These are phyloP conservation scores for Diplolepis rosae DNA, from an alignment of 2,888 invertebrate genomes.

Conservation along the genomic window DNA sequence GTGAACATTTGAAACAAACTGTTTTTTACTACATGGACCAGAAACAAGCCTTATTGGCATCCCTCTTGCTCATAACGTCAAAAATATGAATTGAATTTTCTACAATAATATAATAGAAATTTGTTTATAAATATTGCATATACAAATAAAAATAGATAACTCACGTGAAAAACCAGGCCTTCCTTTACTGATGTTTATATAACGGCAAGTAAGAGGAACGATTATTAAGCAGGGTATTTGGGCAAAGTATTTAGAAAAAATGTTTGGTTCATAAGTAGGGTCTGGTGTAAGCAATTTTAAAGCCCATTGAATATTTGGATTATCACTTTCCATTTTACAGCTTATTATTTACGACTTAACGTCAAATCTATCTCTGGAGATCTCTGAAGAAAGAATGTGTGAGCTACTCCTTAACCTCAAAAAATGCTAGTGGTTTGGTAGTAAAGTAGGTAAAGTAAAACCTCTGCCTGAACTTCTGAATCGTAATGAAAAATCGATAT, in stretches of 20 bases:
- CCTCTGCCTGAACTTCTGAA: no score
- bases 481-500: no score
- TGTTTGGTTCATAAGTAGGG: conserved; percentile 44
- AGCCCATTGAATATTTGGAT: conserved; percentile 63
- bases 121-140: no score
- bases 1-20: no score
- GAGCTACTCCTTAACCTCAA: no score
- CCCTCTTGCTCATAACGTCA: no score
- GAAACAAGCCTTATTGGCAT: no score
- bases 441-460: no score
- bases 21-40: no score
- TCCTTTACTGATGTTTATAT: conserved; percentile 40
- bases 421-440: no score
- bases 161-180: conserved; percentile 56
- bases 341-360: neutral
- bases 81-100: no score
- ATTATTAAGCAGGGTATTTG: conserved; percentile 32
- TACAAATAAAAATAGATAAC: neutral
- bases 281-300: conserved; percentile 61
- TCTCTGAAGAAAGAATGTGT: neutral
- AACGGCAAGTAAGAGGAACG: conserved; percentile 16
- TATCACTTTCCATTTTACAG: conserved; percentile 31
- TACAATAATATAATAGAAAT: no score
- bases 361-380: neutral
- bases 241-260: conserved; percentile 49